Base-by-base conservation (phyloP, 2,113 vertebrate species). In the Madoqua kirkii region DNA sequence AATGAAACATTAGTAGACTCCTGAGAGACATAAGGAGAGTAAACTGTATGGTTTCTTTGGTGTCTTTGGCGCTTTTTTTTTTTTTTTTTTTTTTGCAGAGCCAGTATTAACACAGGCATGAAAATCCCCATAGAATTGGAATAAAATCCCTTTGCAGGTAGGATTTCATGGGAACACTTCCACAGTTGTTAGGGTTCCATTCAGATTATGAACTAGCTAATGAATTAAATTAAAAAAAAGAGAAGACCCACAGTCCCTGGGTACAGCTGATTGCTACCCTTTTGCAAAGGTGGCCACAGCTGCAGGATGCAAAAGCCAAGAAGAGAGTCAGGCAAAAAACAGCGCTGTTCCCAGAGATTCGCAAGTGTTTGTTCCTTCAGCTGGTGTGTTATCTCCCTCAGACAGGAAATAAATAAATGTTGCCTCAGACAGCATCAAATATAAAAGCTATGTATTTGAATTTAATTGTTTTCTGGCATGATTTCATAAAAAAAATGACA, bases 391-490 rank as follows among this genome's bases (percentile, higher is more conserved):
- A 97, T 98, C 98, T 97, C 79, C 13, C 36, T 97, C 87, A 91
- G 31, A 97, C 93, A 98, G 98, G 96, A 98, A 96, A 96, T 59
- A 98, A 98, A 98, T 93, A 98, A 91, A 84, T 97, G 96, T 95
- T 98, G 93, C 98, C 71, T 98, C 98, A 96, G 52, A 98, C 87
- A 57, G 21, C 97, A 97, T 94, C 27, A 84, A 97, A 97, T 60
- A 85, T 29, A 97, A 98, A 98, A 94, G 87, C n/a, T 57, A 8
- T 87, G 71, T 81, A 52, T 94, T 97, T 97, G 16, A 89, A 97
- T 55, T 87, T 97, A 97, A 97, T 98, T 94, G 83, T 7, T 97
- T 98, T 96, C 89, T 98, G 96, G 98, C 95, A 43, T 45, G 31
- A 89, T 97, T 71, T 21, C 5, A 17, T 89, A 16, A 85, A 14